phyloP scores from a whole-genome alignment of 2,888 invertebrate species.

The Plebejus argus region DNA sequence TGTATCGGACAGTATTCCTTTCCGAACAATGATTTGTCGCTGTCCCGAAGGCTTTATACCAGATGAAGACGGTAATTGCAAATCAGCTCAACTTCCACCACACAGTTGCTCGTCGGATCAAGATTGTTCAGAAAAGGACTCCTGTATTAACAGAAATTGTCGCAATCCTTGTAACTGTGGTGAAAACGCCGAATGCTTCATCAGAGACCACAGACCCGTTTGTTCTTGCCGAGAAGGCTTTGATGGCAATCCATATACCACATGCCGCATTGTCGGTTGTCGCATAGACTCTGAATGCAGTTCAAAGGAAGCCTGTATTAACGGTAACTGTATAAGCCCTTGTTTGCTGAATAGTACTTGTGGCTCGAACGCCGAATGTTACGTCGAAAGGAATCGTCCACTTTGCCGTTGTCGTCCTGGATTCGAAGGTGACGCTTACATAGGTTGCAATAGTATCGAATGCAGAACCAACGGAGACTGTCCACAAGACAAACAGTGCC shows the following conservation, averaged over 20 bases:
- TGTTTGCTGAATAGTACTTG: slow-evolving; percentile 91
- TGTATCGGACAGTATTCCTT: slow-evolving; percentile 91
- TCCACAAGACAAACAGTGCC: slow-evolving; percentile 91
- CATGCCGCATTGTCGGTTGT: slow-evolving; percentile 91
- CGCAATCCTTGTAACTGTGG: slow-evolving; percentile 94
- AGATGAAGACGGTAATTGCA: slow-evolving; percentile 89
- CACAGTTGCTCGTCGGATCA: slow-evolving; percentile 89
- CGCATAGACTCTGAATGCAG: slow-evolving; percentile 91
- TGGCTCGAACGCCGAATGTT: slow-evolving; percentile 91
- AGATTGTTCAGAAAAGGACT: slow-evolving; percentile 89
- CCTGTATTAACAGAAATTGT: slow-evolving; percentile 93
- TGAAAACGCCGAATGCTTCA: slow-evolving; percentile 89
- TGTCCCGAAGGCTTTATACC: slow-evolving; percentile 93
- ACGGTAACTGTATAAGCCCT: slow-evolving; percentile 92
- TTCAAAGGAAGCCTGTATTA: slow-evolving; percentile 90
- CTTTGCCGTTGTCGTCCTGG: slow-evolving; percentile 91
- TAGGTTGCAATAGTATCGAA: slow-evolving; percentile 88
- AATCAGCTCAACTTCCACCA: slow-evolving; percentile 84
- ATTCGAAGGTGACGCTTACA: slow-evolving; percentile 89
- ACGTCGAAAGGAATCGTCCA: slow-evolving; percentile 85
- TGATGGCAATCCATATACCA: slow-evolving; percentile 92
- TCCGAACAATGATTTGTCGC: slow-evolving; percentile 93
- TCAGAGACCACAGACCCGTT: slow-evolving; percentile 91
- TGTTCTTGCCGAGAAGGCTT: slow-evolving; percentile 92
- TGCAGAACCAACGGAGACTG: slow-evolving; percentile 94